Evolutionary conservation across 2,113 vertebrate species (phyloP).

Genomic region (Urocitellus parryii): DNA sequence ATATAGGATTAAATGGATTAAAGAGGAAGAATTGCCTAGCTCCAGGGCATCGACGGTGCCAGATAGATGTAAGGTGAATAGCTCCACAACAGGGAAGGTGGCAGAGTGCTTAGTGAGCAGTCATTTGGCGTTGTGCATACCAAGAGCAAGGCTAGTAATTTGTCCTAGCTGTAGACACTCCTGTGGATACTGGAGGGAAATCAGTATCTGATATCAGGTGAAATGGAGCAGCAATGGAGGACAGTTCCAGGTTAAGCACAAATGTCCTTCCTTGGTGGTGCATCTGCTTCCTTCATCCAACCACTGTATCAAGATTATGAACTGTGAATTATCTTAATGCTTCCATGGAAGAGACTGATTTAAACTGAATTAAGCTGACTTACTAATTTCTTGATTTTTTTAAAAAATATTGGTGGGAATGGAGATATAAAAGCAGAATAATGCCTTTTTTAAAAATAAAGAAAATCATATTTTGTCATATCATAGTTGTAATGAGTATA

Average conservation of each 20-base stretch:
- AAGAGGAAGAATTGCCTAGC: not conserved
- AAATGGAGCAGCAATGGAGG: not conserved
- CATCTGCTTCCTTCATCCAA: not conserved
- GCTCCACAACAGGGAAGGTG: not conserved
- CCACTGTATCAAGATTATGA: not conserved
- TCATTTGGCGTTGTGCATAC: not conserved
- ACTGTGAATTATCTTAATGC: not conserved
- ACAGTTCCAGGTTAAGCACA: not conserved
- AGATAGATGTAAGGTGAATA: not conserved
- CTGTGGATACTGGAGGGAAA: not conserved
- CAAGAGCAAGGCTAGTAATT: not conserved
- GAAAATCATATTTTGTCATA: too few species aligned
- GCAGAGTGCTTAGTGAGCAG: not conserved
- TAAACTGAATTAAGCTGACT: not conserved
- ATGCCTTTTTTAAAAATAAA: too few species aligned
- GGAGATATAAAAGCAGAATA: not conserved
- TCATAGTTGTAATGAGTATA: too few species aligned
- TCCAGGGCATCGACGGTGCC: not conserved
- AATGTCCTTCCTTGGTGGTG: not conserved
- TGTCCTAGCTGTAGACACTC: not conserved
- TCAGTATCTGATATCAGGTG: not conserved
- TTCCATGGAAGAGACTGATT: conserved; percentile 3
- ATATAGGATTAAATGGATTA: conserved; percentile 21
- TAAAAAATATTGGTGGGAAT: not conserved
- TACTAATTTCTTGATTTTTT: not conserved